Evolutionary conservation across 2,113 vertebrate genomes (phyloP), one percentile per base, ranked within the genome.

Genomic region (Apaloderma vittatum): DNA sequence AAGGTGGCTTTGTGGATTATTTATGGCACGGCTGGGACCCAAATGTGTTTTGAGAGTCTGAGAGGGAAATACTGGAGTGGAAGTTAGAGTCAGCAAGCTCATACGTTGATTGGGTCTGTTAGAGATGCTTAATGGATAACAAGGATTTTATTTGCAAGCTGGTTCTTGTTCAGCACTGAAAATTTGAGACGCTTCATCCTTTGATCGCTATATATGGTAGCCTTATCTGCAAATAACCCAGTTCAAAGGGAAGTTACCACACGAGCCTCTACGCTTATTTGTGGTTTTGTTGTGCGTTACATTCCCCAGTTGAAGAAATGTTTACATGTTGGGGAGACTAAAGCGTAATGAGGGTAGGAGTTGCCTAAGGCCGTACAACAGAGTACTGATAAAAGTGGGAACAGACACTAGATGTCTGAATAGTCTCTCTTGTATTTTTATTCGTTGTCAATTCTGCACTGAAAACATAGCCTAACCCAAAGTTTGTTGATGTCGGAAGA

Each of bases 311-410:
- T 1, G 8, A 59, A 70, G 46, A 81, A 76, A 75, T 54, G 51
- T 66, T 80, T 80, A 19, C 19, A 12, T 15, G 11, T 34, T 88
- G 32, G 45, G 43, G 17, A 93, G 77, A 30, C 22, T 51, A 83
- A 90, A 88, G 49, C 27, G 22, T 15, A 65, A 62, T 45, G 52
- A 92, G 63, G 65, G 63, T 94, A 84, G 26, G 51, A 78, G 68
- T 48, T 93, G 68, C 93, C 76, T 57, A n/a, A 74, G 79, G 79
- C 43, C 51, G 1, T 51, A 18, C 23, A 79, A 22, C n/a, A 48
- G 58, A 73, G 46, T 62, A n/a, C 67, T 86, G 82, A 81, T 73
- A 70, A 55, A 88, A 87, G 83, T 59, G 72, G 83, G 51, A 95
- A 61, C 26, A 89, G 92, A 45, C 55, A 78, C 19, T 34, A 58